Base-by-base conservation (phyloP, 1,140 invertebrate genomes). In the Gyrodactylus bullatarudis region DNA sequence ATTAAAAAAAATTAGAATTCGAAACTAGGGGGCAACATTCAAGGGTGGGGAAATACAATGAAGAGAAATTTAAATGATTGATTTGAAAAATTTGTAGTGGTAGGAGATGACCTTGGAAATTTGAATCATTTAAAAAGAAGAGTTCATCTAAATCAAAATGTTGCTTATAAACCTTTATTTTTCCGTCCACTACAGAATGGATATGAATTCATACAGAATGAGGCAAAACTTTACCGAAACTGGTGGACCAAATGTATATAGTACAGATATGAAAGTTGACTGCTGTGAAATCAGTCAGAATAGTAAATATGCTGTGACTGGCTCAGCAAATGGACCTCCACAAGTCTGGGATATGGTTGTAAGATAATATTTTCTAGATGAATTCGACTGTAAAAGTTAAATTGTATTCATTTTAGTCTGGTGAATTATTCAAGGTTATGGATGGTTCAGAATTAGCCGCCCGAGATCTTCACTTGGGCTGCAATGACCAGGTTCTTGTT, bases 271-370 rank as follows among this genome's bases (percentile, higher is more conserved):
- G 2, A 68, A 78, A 8, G 80, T 81, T 1, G 80, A 81, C 74
- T 79, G 78, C 71, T 79, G 78, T 75, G 75, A 79, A 24, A 78
- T 81, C 76, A 79, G 79, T 8, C 74, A 74, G 21, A 78, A 80
- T 75, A 78, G 79, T 2, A 71, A 75, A 16, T 79, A 77, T 75
- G 80, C 80, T 0, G 77, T 81, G 24, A 81, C 80, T 1, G 79
- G 79, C 16, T 80, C 79, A 26, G 78, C 78, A 69, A 74, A 77
- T 20, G 79, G 79, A 72, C 78, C 80, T 72, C 79, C 80, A 26
- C 80, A 81, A 78, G 77, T 81, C 54, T 81, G 80, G 80, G 78
- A 81, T 71, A 80, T 80, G 78, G 77, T 77, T 76, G 80, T 80
- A 75, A 72, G 34, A 16, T 54, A 16, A 54, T 54, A 54, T 54